Evolutionary conservation across 2,113 vertebrate genomes (phyloP).

Genomic region (Gulo gulo): DNA sequence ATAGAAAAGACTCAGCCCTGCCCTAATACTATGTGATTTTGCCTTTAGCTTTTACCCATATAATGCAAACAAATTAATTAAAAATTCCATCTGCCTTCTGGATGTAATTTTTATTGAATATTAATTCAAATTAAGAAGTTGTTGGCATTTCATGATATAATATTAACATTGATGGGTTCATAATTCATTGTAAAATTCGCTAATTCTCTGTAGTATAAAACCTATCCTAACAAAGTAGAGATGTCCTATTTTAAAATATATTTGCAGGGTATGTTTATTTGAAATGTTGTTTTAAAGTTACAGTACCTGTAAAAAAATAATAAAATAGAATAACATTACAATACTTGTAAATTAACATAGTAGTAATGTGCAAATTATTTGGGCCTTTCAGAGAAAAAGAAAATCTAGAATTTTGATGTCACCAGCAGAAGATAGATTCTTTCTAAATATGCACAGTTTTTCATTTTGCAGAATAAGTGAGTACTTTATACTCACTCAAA

Average conservation of each 20-base stretch:
- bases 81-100: background rate
- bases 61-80: background rate
- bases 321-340: background rate
- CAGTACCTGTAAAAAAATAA: background rate
- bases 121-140: constrained; percentile 21
- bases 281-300: constrained; percentile 11
- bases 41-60: background rate
- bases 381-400: background rate
- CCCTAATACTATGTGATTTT: background rate
- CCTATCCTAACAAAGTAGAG: background rate
- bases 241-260: background rate
- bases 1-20: background rate
- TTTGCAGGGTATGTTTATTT: background rate
- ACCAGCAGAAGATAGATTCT: background rate
- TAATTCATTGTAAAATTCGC: background rate
- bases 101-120: background rate
- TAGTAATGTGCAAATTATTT: background rate
- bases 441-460: constrained; percentile 13
- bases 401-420: constrained; percentile 6
- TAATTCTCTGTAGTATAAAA: background rate
- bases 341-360: background rate
- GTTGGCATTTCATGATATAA: background rate
- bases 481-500: constrained; percentile 38
- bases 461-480: constrained; percentile 39
- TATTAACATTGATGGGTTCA: background rate